A percentile compares a stretch with the other conserved stretches of the same genome.
Conservation (phyloP, 2,113 vertebrate genomes). For the Grallaria varia region DNA sequence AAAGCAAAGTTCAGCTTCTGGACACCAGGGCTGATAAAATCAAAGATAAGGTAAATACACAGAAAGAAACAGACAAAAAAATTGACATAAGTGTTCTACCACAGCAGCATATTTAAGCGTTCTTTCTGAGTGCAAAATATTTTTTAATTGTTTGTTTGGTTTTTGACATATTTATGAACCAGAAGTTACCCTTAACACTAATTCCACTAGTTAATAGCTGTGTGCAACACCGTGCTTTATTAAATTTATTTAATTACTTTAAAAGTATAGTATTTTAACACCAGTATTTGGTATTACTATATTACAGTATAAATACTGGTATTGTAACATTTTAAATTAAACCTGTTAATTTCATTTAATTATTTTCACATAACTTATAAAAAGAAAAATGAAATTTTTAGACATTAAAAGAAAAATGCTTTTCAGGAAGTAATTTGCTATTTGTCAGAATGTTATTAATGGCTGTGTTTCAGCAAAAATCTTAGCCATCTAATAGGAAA, state of each 20-base stretch:
- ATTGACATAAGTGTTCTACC: not conserved
- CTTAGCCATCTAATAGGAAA: not conserved
- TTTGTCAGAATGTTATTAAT: not conserved
- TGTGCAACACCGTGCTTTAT: not conserved
- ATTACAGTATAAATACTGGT: not conserved
- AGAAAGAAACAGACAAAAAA: not conserved
- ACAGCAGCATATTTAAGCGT: not conserved
- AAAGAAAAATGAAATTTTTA: not conserved
- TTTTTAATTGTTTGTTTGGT: not conserved
- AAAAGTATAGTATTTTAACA: not conserved
- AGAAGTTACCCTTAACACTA: not conserved
- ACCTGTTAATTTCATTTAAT: not conserved
- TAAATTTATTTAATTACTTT: not conserved
- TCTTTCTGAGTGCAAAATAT: not conserved
- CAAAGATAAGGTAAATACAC: constrained; percentile 85
- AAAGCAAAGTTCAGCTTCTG: constrained; percentile 73
- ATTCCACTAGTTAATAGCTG: not conserved
- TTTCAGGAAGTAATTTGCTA: not conserved
- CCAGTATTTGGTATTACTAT: not conserved
- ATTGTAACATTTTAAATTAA: not conserved
- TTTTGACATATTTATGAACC: not conserved
- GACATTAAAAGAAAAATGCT: not conserved
- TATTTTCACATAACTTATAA: not conserved
- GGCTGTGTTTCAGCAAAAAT: not conserved
- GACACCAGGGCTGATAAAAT: constrained; percentile 78